These are phyloP conservation scores for Drosophila kuntzei DNA, from an alignment of 2,888 invertebrate genomes.

Conservation along the genomic window DNA sequence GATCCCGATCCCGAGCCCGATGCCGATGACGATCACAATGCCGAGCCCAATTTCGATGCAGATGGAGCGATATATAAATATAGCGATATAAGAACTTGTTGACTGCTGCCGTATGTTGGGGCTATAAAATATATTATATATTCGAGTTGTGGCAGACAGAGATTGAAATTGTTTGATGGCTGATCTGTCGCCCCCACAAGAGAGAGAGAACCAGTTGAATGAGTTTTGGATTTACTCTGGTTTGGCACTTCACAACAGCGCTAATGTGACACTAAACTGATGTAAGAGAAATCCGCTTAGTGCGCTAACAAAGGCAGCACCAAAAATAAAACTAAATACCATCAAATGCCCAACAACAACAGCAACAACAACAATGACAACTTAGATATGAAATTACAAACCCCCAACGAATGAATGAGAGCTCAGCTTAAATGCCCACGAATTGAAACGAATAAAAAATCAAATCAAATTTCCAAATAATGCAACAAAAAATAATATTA, in stretches of 20 bases:
- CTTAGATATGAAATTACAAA: slow-evolving; percentile 76
- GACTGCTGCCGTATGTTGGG: slow-evolving; percentile 18
- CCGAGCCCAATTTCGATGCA: slow-evolving; percentile 18
- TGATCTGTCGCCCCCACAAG: slow-evolving; percentile 51
- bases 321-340: slow-evolving; percentile 68
- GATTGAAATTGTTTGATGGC: slow-evolving; percentile 16
- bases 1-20: slow-evolving; percentile 24
- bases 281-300: slow-evolving; percentile 79
- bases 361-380: slow-evolving; percentile 33
- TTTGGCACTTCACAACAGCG: slow-evolving; percentile 61
- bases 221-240: slow-evolving; percentile 11
- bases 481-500: slow-evolving; percentile 50
- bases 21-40: too few species aligned
- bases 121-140: slow-evolving; percentile 17
- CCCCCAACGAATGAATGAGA: slow-evolving; percentile 44
- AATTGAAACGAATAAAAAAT: slow-evolving; percentile 34
- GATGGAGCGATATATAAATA: slow-evolving; percentile 28
- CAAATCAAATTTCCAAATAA: slow-evolving; percentile 75
- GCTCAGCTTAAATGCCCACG: slow-evolving; percentile 71
- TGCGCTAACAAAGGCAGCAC: slow-evolving; percentile 63
- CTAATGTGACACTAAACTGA: slow-evolving; percentile 82
- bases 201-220: slow-evolving; percentile 5
- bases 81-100: slow-evolving; percentile 48
- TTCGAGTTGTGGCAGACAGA: slow-evolving; percentile 15
- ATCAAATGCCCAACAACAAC: slow-evolving; percentile 47